A percentile compares a stretch with the other conserved stretches of the same genome.
Conservation (phyloP, 2,113 vertebrate species). For the Azemiops feae region DNA sequence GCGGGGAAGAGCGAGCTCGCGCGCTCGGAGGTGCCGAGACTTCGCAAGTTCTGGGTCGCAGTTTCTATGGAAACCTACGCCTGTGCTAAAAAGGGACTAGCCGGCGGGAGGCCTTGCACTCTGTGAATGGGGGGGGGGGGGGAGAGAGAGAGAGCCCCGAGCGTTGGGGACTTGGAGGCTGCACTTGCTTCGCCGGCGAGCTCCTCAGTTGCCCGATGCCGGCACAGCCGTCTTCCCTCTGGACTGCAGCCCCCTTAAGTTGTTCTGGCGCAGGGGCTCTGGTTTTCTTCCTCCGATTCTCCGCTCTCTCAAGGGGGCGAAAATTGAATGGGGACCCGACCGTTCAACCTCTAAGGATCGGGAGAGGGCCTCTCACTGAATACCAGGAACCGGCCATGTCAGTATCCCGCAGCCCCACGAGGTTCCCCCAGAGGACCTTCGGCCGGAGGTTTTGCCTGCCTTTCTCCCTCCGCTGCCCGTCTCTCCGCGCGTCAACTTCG, state of each 20-base stretch:
- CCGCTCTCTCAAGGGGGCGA: not conserved
- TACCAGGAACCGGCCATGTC: not conserved
- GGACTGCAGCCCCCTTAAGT: not conserved
- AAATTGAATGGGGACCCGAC: not conserved
- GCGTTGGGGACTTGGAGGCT: too few species aligned
- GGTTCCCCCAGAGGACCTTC: not conserved
- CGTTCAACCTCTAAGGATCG: not conserved
- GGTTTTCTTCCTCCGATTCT: not conserved
- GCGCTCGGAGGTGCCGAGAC: not conserved
- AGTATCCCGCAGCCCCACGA: too few species aligned
- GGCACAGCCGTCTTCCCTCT: not conserved
- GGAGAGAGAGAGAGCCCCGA: too few species aligned
- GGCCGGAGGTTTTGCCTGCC: not conserved
- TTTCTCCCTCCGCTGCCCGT: not conserved
- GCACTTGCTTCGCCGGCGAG: not conserved
- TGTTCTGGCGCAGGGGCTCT: too few species aligned
- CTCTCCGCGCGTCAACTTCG: not conserved
- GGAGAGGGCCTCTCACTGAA: not conserved
- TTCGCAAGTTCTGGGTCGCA: not conserved
- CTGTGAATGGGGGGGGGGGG: not conserved
- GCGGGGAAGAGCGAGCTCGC: not conserved
- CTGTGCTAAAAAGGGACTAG: not conserved
- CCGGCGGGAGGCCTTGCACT: not conserved
- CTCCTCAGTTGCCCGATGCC: not conserved
- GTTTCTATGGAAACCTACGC: constrained; percentile 20